Conservation (phyloP, 2,797 vertebrate species). For the Notamacropus eugenii region DNA sequence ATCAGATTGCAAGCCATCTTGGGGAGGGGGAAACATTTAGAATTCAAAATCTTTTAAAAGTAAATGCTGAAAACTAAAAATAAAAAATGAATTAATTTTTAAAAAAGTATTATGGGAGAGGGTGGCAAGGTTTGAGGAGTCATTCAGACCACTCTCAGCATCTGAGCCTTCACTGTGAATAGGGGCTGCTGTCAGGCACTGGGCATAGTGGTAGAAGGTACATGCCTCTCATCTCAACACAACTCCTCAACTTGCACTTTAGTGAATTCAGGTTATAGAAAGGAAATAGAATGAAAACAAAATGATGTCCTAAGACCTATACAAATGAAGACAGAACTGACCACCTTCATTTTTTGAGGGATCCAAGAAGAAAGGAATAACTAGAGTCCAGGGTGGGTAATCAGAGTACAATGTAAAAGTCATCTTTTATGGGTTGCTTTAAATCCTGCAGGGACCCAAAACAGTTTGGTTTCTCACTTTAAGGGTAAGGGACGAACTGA, state of each 20-base stretch:
- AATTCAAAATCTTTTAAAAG: too few relatives aligned
- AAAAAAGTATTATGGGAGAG: background rate
- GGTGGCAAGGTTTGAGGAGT: background rate
- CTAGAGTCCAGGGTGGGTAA: background rate
- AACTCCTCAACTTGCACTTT: background rate
- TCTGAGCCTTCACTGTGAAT: background rate
- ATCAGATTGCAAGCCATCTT: too few relatives aligned
- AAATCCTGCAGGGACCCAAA: background rate
- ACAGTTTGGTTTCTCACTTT: background rate
- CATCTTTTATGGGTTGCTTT: background rate
- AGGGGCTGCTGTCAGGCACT: background rate
- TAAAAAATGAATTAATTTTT: too few relatives aligned
- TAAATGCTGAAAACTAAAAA: too few relatives aligned
- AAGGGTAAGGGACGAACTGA: background rate
- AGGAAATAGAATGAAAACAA: background rate
- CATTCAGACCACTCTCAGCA: background rate
- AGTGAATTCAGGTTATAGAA: background rate
- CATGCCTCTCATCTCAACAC: background rate
- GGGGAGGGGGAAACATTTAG: too few relatives aligned
- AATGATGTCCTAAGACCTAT: background rate
- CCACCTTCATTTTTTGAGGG: background rate
- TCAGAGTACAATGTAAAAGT: background rate
- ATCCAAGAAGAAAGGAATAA: background rate
- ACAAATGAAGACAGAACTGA: background rate
- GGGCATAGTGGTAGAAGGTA: background rate